Evolutionary conservation across 2,888 invertebrate genomes (phyloP), one percentile per base, ranked within the genome.

Genomic region (Dicroscelio sp.): DNA sequence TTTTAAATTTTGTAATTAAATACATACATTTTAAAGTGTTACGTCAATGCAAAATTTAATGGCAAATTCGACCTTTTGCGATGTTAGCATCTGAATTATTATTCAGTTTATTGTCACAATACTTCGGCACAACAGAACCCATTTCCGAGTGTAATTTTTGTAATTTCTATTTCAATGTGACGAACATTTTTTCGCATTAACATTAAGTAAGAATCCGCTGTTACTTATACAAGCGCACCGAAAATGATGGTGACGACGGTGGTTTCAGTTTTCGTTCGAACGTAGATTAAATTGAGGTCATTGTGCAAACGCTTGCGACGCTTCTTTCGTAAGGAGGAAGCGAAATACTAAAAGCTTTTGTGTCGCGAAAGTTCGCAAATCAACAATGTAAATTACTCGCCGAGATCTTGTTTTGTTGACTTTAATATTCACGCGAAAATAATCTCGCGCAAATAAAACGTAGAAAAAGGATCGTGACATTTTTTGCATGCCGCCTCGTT

Each of bases 321-420:
- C 35, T 83, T 82, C 76, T 86, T 82, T 78, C 71, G 38, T 71
- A 27, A 67, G 76, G 55, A 78, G 78, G 65, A 75, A 90, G 73
- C 69, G 67, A 33, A 71, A 83, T 71, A 76, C 86, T 78, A 86
- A 86, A 86, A 86, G 86, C 86, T 82, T 86, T 76, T 90, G 71
- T 75, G 73, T 75, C 80, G 35, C 48, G 33, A 20, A 73, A 88
- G 71, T 85, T 88, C 43, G 63, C 85, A 67, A 85, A 85, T 89
- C 89, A 89, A 89, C 89, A 89, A 86, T 89, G 86, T 89, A 89
- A 89, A 89, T 89, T 86, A 75, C 80, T 65, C 82, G 31, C 58
- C 30, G 27, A 58, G 67, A 80, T 85, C 84, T 71, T 65, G 69
- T 89, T 89, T 85, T 76, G 75, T 65, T 52, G 82, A 67, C 82